These are phyloP conservation scores for Tetragonula carbonaria DNA, from an alignment of 2,888 invertebrate genomes.

Conservation along the genomic window DNA sequence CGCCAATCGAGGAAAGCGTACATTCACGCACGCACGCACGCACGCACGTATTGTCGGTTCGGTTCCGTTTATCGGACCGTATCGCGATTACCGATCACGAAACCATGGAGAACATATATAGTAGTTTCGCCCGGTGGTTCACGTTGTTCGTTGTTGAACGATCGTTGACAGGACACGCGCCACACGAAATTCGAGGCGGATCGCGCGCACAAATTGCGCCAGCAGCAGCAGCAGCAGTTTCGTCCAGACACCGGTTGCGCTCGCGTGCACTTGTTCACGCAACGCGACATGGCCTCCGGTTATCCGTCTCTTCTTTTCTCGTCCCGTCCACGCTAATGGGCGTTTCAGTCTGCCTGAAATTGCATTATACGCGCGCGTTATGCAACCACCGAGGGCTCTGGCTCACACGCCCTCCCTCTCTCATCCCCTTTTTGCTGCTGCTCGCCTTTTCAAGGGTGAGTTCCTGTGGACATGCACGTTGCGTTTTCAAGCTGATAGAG, in stretches of 20 bases:
- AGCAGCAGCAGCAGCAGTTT: neutral
- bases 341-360: conserved; percentile 57
- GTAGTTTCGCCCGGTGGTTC: neutral
- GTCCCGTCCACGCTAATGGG: conserved; percentile 45
- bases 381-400: conserved; percentile 45
- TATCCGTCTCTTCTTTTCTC: conserved; percentile 40
- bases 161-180: conserved; percentile 21
- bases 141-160: conserved; percentile 1
- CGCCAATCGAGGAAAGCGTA: neutral
- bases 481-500: conserved; percentile 11
- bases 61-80: conserved; percentile 8
- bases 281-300: conserved; percentile 23
- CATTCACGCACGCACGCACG: no score
- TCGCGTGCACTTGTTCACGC: conserved; percentile 41
- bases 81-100: conserved; percentile 15
- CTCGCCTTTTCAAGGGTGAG: conserved; percentile 42
- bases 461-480: conserved; percentile 21
- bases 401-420: conserved; percentile 8
- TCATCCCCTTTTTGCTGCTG: neutral
- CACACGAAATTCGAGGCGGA: conserved; percentile 27
- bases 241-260: conserved; percentile 18
- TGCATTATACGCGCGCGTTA: conserved; percentile 54
- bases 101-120: neutral
- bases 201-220: conserved; percentile 13
- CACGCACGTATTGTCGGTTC: neutral